Percentiles rank a stretch among this genome's conserved stretches.
Conservation (phyloP, 2,888 invertebrate genomes). For the Venusia cambrica region DNA sequence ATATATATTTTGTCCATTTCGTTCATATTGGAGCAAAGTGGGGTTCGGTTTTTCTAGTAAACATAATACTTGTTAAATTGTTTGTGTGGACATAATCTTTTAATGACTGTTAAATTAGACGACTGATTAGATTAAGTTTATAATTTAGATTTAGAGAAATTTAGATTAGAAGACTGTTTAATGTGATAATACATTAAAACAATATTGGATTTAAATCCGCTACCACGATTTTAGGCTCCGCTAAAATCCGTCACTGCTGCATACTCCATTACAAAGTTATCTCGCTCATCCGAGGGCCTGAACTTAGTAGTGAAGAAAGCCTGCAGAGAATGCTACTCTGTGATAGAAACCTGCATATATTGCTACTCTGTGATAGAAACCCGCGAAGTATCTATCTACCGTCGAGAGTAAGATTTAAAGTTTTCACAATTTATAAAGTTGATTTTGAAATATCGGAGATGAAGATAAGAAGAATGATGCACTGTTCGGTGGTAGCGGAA, state of each 20-base stretch:
- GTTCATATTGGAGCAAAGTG: too few species aligned
- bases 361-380: slow-evolving; percentile 34
- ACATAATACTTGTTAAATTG: too few species aligned
- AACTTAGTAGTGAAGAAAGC: too few species aligned
- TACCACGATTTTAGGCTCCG: neutral
- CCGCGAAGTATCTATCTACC: slow-evolving; percentile 34
- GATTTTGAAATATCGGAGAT: neutral
- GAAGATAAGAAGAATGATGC: slow-evolving; percentile 42
- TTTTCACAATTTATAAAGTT: neutral
- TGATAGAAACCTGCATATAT: slow-evolving; percentile 41
- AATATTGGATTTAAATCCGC: too few species aligned
- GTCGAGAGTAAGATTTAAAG: slow-evolving; percentile 3
- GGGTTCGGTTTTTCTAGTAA: too few species aligned
- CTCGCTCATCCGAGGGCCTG: slow-evolving; percentile 4
- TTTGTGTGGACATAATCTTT: too few species aligned
- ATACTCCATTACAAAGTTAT: slow-evolving; percentile 15
- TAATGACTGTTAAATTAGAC: too few species aligned
- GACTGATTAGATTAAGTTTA: too few species aligned
- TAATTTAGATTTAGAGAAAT: too few species aligned
- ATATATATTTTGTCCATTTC: too few species aligned
- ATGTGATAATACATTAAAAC: too few species aligned
- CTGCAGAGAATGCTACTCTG: slow-evolving; percentile 45
- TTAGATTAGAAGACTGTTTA: too few species aligned
- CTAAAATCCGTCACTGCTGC: neutral
- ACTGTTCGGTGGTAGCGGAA: slow-evolving; percentile 52